phyloP scores from a whole-genome alignment of 2,797 vertebrate species.

The Lepus townsendii region DNA sequence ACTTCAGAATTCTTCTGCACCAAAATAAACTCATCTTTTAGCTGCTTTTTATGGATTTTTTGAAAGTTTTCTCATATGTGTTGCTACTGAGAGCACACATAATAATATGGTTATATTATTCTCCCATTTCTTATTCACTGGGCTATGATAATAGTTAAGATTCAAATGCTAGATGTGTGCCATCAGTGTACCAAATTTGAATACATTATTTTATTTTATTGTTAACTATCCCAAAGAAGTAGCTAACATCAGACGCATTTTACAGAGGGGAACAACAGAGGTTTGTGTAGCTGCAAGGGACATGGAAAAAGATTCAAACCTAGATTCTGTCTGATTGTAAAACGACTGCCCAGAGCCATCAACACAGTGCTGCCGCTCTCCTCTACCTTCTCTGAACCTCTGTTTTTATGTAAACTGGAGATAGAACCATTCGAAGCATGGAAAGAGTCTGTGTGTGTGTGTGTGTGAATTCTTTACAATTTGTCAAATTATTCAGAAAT shows the following conservation, averaged over 20 bases:
- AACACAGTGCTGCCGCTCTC: no score
- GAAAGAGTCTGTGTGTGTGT: background rate
- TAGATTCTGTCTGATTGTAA: background rate
- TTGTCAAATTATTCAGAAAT: conserved; percentile 11
- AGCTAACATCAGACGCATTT: background rate
- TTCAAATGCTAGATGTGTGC: background rate
- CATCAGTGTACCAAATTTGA: background rate
- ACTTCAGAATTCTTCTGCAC: no score
- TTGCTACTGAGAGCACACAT: background rate
- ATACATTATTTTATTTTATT: conserved; percentile 7
- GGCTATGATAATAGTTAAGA: background rate
- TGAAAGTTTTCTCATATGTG: no score
- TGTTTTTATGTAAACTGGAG: background rate
- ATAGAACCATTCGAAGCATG: background rate
- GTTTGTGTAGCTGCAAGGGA: background rate
- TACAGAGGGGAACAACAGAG: background rate
- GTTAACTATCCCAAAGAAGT: background rate
- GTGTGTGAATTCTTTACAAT: background rate
- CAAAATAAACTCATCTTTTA: no score
- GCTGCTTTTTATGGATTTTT: no score
- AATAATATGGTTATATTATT: background rate
- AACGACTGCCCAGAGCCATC: background rate
- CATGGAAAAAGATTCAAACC: background rate
- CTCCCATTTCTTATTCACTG: background rate
- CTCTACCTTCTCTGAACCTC: background rate